These are phyloP conservation scores for Corythornis madagascariensis DNA, from an alignment of 2,113 vertebrate genomes.

Conservation along the genomic window DNA sequence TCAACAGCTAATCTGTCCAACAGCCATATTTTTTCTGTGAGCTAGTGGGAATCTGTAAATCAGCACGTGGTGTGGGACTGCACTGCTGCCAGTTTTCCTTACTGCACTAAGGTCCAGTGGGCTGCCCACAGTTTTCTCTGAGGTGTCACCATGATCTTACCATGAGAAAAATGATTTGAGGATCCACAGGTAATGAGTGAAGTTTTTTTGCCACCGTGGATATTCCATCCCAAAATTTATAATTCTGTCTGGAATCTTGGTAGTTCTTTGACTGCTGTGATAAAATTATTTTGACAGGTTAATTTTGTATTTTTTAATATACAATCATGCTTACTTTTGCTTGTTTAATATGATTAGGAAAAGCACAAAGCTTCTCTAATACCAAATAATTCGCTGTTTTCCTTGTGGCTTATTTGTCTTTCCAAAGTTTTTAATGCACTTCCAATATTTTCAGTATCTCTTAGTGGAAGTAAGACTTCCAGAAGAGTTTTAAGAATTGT, in stretches of 20 bases:
- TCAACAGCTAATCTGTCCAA: background rate
- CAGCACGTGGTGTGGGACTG: background rate
- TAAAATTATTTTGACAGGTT: background rate
- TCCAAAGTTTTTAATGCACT: background rate
- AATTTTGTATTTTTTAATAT: background rate
- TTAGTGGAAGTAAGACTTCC: background rate
- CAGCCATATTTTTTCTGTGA: background rate
- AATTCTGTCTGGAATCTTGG: background rate
- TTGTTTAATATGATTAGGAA: background rate
- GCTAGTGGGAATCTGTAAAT: background rate
- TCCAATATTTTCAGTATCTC: background rate
- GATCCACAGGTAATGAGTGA: background rate
- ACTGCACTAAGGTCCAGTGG: background rate
- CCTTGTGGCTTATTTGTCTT: background rate
- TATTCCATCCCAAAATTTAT: background rate
- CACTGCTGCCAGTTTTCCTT: background rate
- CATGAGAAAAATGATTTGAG: background rate
- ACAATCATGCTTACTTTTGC: background rate
- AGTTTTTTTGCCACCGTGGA: background rate
- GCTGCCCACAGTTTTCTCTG: background rate
- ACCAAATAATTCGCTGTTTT: background rate
- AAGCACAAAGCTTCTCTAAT: background rate
- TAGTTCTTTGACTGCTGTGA: background rate
- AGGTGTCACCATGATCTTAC: background rate
- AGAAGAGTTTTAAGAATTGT: background rate